A percentile compares a stretch with the other conserved stretches of the same genome.
Conservation (phyloP, 2,888 invertebrate species). For the Oasisia sp. region DNA sequence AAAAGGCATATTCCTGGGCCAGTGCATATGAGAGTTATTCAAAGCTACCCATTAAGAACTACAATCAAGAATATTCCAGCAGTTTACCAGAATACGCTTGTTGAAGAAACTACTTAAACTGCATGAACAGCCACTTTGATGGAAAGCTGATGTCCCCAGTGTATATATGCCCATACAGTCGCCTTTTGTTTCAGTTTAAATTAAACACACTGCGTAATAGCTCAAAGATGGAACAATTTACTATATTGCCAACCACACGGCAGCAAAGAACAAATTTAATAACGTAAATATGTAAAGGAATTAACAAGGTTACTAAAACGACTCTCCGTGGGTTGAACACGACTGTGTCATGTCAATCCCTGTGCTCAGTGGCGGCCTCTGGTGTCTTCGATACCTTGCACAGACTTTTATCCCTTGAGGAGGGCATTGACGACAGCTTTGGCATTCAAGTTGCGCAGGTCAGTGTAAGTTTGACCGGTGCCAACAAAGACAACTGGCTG, state of each 20-base stretch:
- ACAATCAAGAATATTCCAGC: too few relatives aligned
- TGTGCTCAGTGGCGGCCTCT: too few relatives aligned
- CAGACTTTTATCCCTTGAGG: slow-evolving; percentile 69
- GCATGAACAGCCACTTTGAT: too few relatives aligned
- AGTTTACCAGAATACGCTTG: too few relatives aligned
- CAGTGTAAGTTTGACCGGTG: slow-evolving; percentile 98
- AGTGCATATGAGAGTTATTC: not conserved
- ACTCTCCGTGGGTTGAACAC: not conserved
- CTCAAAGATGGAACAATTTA: too few relatives aligned
- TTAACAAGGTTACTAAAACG: not conserved
- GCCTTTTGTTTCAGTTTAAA: too few relatives aligned
- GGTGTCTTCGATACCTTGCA: too few relatives aligned
- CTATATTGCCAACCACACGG: not conserved
- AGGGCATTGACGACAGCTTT: slow-evolving; percentile 95
- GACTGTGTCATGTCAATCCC: too few relatives aligned
- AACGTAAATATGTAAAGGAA: not conserved
- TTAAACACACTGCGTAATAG: too few relatives aligned
- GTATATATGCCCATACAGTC: too few relatives aligned
- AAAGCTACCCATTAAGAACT: not conserved
- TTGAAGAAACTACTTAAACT: too few relatives aligned
- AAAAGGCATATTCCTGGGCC: not conserved
- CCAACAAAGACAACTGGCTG: slow-evolving; percentile 99
- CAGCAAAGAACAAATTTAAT: not conserved
- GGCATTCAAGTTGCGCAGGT: slow-evolving; percentile 94
- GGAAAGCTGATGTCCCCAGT: too few relatives aligned